Percentiles rank a stretch among this genome's conserved stretches.
phyloP scores from a whole-genome alignment of 2,888 invertebrate genomes.

The Autographa pulchrina region DNA sequence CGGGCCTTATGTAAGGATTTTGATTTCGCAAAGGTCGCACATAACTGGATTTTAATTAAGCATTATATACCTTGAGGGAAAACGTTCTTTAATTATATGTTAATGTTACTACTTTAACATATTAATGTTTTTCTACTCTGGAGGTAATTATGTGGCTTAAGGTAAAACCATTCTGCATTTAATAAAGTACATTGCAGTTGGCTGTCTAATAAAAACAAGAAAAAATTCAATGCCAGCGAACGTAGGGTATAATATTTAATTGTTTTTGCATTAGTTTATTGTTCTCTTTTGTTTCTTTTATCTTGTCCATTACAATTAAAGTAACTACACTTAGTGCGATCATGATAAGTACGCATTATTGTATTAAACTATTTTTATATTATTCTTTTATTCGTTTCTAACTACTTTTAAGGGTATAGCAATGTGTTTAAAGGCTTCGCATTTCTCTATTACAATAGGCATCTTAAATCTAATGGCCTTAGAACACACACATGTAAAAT shows the following conservation, averaged over 20 bases:
- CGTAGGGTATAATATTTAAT: slow-evolving; percentile 23
- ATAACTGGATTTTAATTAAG: slow-evolving; percentile 50
- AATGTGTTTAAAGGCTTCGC: no score
- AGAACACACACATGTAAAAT: background rate
- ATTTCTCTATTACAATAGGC: no score
- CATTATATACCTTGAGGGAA: slow-evolving; percentile 42
- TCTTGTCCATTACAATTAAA: background rate
- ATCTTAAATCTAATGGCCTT: background rate
- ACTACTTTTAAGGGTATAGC: no score
- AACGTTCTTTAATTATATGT: slow-evolving; percentile 48
- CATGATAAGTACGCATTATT: background rate
- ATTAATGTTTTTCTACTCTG: slow-evolving; percentile 43
- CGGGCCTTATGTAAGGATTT: slow-evolving; percentile 57
- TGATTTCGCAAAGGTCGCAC: slow-evolving; percentile 58
- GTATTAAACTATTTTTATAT: no score
- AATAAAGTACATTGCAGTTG: slow-evolving; percentile 19
- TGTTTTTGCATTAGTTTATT: slow-evolving; percentile 37
- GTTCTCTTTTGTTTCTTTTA: background rate
- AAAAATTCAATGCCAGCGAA: slow-evolving; percentile 48
- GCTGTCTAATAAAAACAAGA: slow-evolving; percentile 48
- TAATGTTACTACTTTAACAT: slow-evolving; percentile 45
- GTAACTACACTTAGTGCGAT: background rate
- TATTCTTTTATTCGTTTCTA: no score
- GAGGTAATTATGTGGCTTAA: slow-evolving; percentile 34
- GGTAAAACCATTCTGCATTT: slow-evolving; percentile 29